Conservation (phyloP, 1,140 invertebrate genomes). For the Drosophila kepulauana region DNA sequence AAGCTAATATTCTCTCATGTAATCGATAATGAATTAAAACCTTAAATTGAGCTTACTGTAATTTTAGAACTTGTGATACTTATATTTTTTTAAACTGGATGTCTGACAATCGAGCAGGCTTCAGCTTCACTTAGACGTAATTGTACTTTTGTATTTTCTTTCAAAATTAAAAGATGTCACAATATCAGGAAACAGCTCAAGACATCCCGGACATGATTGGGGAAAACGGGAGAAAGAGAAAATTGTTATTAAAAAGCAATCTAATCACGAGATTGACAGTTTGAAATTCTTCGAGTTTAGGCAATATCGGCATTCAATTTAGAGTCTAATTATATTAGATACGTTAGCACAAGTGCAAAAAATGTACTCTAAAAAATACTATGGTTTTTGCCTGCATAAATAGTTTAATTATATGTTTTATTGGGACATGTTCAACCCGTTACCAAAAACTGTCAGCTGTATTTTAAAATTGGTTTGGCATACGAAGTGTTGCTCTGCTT, state of each 20-base stretch:
- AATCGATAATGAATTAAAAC: background rate
- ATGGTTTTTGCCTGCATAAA: background rate
- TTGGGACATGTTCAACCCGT: background rate
- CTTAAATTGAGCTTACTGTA: background rate
- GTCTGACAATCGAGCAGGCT: background rate
- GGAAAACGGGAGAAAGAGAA: too few species aligned
- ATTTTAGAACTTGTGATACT: background rate
- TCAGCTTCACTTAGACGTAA: background rate
- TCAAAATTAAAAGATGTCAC: background rate
- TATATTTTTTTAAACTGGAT: background rate
- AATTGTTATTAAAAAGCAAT: constrained; percentile 21
- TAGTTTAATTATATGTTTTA: constrained; percentile 10
- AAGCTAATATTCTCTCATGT: background rate
- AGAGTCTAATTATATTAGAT: background rate
- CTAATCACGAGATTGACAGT: constrained; percentile 11
- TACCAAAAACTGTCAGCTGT: constrained; percentile 31
- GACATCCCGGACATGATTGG: background rate
- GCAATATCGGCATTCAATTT: background rate
- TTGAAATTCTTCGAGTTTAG: background rate
- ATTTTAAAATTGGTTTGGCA: constrained; percentile 21
- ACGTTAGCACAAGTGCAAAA: background rate
- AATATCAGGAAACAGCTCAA: constrained; percentile 1
- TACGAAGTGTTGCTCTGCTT: background rate
- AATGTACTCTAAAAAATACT: background rate
- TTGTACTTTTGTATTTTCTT: background rate